A percentile compares a stretch with the other conserved stretches of the same genome.
Evolutionary conservation across 92 coral and sea anemone genomes (phyloP).

Genomic region (Zoanthus solanderi): DNA sequence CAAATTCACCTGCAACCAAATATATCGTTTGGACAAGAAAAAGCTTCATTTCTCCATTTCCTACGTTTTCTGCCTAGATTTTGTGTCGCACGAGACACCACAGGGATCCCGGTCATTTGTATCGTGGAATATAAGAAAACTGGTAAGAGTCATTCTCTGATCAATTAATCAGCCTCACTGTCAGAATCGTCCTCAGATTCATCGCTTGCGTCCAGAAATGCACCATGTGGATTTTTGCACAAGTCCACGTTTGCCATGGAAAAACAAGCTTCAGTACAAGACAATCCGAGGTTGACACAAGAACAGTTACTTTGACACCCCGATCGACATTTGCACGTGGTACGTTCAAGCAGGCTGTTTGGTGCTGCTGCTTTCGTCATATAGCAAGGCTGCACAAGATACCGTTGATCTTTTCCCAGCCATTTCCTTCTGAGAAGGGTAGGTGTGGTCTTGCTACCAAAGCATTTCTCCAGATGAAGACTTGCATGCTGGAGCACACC

Average conservation of each 20-base stretch:
- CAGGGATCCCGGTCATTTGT: slow-evolving; percentile 34
- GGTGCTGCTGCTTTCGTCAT: slow-evolving; percentile 61
- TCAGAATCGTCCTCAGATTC: slow-evolving; percentile 27
- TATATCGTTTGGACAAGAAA: not conserved
- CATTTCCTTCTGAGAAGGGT: slow-evolving; percentile 12
- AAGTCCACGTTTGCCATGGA: slow-evolving; percentile 55
- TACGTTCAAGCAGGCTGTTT: slow-evolving; percentile 48
- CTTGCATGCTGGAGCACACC: slow-evolving; percentile 41
- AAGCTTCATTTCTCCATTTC: slow-evolving; percentile 22
- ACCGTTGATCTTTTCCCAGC: slow-evolving; percentile 19
- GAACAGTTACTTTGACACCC: slow-evolving; percentile 60
- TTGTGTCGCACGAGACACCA: slow-evolving; percentile 30
- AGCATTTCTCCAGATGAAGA: slow-evolving; percentile 28
- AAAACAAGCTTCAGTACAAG: slow-evolving; percentile 54
- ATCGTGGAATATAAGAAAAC: not conserved
- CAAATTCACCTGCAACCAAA: no score
- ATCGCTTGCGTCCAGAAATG: slow-evolving; percentile 39
- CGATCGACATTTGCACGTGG: slow-evolving; percentile 35
- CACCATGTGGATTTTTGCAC: slow-evolving; percentile 38
- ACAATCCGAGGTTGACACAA: slow-evolving; percentile 53
- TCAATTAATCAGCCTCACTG: slow-evolving; percentile 4
- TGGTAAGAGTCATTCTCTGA: not conserved
- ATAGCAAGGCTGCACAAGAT: slow-evolving; percentile 24
- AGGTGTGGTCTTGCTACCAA: not conserved
- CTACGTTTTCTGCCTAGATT: slow-evolving; percentile 31